Conservation (phyloP, 2,797 vertebrate species). For the Sorex maritimensis region DNA sequence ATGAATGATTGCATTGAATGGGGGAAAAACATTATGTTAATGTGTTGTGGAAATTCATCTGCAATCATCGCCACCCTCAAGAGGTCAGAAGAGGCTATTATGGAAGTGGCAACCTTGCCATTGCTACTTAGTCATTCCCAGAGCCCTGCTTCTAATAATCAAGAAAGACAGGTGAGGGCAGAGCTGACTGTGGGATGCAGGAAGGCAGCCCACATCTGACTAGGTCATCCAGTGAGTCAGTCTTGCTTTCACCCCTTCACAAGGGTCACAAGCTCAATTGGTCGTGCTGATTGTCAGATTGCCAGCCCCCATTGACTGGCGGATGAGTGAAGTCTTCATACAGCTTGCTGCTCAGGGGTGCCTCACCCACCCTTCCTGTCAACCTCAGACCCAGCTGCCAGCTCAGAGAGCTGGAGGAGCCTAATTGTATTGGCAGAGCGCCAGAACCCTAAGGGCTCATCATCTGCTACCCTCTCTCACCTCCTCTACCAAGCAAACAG, state of each 20-base stretch:
- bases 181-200: background rate
- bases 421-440: constrained; percentile 85
- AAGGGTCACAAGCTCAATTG: constrained; percentile 35
- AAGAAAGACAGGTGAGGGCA: constrained; percentile 80
- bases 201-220: constrained; percentile 65
- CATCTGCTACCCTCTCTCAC: constrained; percentile 78
- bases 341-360: constrained; percentile 77
- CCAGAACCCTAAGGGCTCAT: constrained; percentile 78
- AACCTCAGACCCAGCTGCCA: constrained; percentile 78
- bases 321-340: constrained; percentile 77
- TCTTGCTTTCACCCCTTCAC: background rate
- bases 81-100: constrained; percentile 81
- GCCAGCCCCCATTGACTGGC: background rate
- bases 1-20: background rate
- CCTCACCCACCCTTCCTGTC: constrained; percentile 75
- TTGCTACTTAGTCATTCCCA: constrained; percentile 71
- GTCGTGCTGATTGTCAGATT: constrained; percentile 22
- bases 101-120: constrained; percentile 81
- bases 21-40: background rate
- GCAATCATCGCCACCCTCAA: background rate
- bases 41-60: background rate
- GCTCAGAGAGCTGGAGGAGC: constrained; percentile 81
- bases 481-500: constrained; percentile 83
- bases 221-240: constrained; percentile 60
- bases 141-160: constrained; percentile 60